Evolutionary conservation across 2,888 invertebrate genomes (phyloP), one percentile per base, ranked within the genome.

Genomic region (Dorcus parallelipipedus): DNA sequence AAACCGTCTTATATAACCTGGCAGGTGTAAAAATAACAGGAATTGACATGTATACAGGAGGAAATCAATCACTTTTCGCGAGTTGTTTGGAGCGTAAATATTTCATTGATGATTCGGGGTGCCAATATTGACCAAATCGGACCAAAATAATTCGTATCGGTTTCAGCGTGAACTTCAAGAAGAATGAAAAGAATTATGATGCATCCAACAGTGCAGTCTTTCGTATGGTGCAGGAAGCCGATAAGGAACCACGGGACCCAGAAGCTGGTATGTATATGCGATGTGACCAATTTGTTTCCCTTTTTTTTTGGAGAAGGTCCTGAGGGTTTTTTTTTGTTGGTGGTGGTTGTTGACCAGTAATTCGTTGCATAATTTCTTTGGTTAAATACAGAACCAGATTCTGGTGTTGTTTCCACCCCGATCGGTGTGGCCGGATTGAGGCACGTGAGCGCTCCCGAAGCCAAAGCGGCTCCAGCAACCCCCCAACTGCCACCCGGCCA

Each of bases 141-240:
- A 33, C 26, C 26, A 7, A 33, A 33, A 33, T 33, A 20, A 33
- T 33, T 33, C 6, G 6, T 33, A 0, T 33, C 26, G 26, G 3
- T 75, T 78, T 42, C 82, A 95, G 95, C 71, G 95, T 95, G 38
- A 95, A 95, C 81, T 95, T 95, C 82, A 95, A 95, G 86, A 95
- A 95, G 80, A 95, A 94, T 80, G 95, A 95, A 78, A 93, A 90
- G 79, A 87, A 88, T 65, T 94, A 93, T 81, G 90, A 91, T 73
- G 84, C 89, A 56, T 88, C 90, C 68, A 92, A 92, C 76, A 94
- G 94, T 73, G 94, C 93, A 70, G 95, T 95, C 40, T 89, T 91
- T 79, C 92, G 91, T 79, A 93, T 93, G 84, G 85, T 95, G 60
- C 91, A 93, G 76, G 93, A 94, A 78, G 90, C 90, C 68, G 91